A percentile compares a stretch with the other conserved stretches of the same genome.
phyloP scores from a whole-genome alignment of 2,797 vertebrate species.

The Chromobotia macracanthus region DNA sequence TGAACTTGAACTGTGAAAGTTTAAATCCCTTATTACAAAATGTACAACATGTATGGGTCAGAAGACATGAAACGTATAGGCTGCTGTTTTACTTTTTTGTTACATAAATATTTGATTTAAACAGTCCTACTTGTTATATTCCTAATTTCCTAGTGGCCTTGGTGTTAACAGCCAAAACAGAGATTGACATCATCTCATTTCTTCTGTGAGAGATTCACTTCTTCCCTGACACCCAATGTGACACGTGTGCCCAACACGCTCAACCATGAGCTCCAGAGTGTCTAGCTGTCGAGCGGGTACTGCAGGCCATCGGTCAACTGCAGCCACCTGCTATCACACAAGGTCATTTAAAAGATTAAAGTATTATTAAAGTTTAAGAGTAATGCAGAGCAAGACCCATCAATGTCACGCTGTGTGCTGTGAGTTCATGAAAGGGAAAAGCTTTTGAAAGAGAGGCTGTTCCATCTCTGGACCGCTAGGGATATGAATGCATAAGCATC shows the following conservation, averaged over 20 bases:
- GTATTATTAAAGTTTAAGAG: conserved; percentile 59
- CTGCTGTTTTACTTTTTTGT: no score
- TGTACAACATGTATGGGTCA: no score
- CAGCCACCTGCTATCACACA: conserved; percentile 35
- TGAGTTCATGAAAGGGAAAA: conserved; percentile 32
- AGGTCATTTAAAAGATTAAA: conserved; percentile 61
- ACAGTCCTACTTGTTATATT: conserved; percentile 13
- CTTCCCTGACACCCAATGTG: conserved; percentile 35
- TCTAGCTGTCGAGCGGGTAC: conserved; percentile 9
- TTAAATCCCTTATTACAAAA: no score
- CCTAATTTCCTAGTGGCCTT: conserved; percentile 5
- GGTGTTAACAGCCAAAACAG: conserved; percentile 49
- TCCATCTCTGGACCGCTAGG: conserved; percentile 34
- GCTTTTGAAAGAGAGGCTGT: conserved; percentile 26
- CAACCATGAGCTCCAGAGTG: background rate
- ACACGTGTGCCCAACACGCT: background rate
- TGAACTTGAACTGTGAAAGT: conserved; percentile 31
- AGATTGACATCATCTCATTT: conserved; percentile 48
- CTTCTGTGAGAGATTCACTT: conserved; percentile 46
- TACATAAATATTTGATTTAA: background rate
- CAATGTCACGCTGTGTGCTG: conserved; percentile 41
- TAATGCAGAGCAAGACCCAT: conserved; percentile 43
- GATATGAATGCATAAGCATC: conserved; percentile 50
- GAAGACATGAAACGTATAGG: no score
- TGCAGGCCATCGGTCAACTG: conserved; percentile 22